Base-by-base conservation (phyloP, 92 coral and sea anemone species). In the Actinernus sp. region DNA sequence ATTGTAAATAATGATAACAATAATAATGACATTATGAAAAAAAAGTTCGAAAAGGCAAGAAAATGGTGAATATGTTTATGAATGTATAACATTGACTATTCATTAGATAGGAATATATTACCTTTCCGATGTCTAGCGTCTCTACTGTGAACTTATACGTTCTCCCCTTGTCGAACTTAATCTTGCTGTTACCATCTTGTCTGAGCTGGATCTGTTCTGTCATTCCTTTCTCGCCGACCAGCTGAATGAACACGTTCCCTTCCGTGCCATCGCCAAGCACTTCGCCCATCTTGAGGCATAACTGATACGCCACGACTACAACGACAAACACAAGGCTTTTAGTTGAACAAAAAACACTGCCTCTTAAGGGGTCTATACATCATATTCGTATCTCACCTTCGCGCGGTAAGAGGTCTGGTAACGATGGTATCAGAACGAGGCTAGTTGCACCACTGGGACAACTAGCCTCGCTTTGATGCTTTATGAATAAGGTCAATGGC, bases 141-240 rank as follows among this genome's bases (percentile, higher is more conserved):
- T 95, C 99, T 14, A 95, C 92, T 2, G 99, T 95, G 49, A 95
- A 95, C 75, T 95, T 95, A 73, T 95, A 95, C 0, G 97, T 95
- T 27, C 97, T 74, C 51, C 99, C 99, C 37, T 91, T 91, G 78
- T 95, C 99, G 47, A 95, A 95, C 68, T 86, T 73, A 49, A 95
- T 95, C 67, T 89, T 87, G 53, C 85, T 62, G 71, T 95, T 92
- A 5, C 93, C 92, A 44, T 83, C 88, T 48, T 95, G 95, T 12
- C 99, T 75, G 13, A 95, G 76, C 61, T 80, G 86, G 21, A 95
- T 95, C 65, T 87, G 87, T 76, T 95, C 99, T 1, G 99, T 95
- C 87, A 91, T 91, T 5, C 99, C 99, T 29, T 87, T 80, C 68
- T 87, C 88, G 0, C 99, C 99, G 33, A 95, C 79, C 1, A 95